phyloP scores from a whole-genome alignment of 37 sponge, comb jelly and placozoan genomes.

The Chondrosia reniformis region DNA sequence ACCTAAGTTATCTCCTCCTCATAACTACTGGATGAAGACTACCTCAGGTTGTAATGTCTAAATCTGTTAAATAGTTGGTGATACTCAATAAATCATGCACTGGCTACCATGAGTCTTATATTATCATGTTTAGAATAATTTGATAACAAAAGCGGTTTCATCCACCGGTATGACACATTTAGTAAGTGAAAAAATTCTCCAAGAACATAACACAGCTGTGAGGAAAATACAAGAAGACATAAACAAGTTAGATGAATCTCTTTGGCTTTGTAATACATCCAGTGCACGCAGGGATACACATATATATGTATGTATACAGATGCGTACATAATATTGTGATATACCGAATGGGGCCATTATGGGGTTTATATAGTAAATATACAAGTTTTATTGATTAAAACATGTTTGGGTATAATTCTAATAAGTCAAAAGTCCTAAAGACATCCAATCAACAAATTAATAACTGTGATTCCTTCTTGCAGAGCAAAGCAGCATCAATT shows the following conservation, averaged over 20 bases:
- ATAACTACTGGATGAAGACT: too few species aligned
- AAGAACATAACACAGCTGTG: slow-evolving; percentile 1
- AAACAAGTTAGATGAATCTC: background rate
- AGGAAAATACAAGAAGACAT: slow-evolving; percentile 15
- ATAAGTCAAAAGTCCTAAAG: background rate
- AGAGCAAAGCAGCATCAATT: slow-evolving; percentile 1
- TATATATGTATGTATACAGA: background rate
- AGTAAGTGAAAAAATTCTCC: slow-evolving; percentile 1
- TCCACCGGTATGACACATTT: background rate
- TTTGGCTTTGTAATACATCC: background rate
- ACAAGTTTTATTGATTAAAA: background rate
- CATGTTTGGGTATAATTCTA: background rate
- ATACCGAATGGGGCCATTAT: background rate
- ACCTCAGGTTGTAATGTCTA: too few species aligned
- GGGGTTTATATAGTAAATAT: too few species aligned
- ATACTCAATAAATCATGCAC: too few species aligned
- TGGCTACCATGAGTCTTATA: too few species aligned
- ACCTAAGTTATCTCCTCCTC: too few species aligned
- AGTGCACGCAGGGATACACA: background rate
- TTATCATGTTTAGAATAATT: background rate
- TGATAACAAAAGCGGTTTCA: background rate
- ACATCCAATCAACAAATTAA: background rate
- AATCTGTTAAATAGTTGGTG: too few species aligned
- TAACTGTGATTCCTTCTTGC: background rate
- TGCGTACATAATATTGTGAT: background rate